Conservation (phyloP, 1,140 invertebrate genomes). For the Bombus fervidus region DNA sequence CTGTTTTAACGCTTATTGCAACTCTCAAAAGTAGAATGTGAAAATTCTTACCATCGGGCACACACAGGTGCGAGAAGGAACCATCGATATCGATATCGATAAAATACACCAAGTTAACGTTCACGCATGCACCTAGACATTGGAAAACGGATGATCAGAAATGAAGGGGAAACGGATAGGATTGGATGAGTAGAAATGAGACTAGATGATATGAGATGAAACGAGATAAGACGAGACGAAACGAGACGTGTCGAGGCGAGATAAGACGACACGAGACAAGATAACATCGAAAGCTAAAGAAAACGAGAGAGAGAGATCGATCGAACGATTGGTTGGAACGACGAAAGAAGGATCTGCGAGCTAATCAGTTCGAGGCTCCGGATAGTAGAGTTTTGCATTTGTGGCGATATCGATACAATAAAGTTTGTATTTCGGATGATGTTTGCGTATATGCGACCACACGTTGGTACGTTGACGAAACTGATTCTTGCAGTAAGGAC, state of each 20-base stretch:
- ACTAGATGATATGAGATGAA: background rate
- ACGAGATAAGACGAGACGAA: background rate
- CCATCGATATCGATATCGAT: background rate
- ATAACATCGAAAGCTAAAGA: background rate
- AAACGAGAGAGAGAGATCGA: background rate
- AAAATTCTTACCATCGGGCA: background rate
- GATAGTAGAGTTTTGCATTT: conserved; percentile 65
- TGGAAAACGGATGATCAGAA: background rate
- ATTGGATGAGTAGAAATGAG: background rate
- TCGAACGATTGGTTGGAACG: background rate
- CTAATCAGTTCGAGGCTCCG: conserved; percentile 58
- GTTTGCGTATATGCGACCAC: conserved; percentile 77
- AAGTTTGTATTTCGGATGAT: conserved; percentile 74
- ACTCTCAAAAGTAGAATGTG: background rate
- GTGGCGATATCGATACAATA: conserved; percentile 78
- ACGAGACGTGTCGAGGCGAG: background rate
- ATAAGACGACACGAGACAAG: too few species aligned
- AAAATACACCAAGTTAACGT: background rate
- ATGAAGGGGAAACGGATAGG: background rate
- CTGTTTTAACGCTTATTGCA: background rate
- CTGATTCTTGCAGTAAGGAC: conserved; percentile 82
- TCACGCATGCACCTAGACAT: background rate
- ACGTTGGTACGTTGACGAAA: conserved; percentile 79
- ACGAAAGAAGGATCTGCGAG: background rate
- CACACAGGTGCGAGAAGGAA: fast-evolving